These are phyloP conservation scores for Zosterops hypoxanthus DNA, from an alignment of 2,113 vertebrate species.

Conservation along the genomic window DNA sequence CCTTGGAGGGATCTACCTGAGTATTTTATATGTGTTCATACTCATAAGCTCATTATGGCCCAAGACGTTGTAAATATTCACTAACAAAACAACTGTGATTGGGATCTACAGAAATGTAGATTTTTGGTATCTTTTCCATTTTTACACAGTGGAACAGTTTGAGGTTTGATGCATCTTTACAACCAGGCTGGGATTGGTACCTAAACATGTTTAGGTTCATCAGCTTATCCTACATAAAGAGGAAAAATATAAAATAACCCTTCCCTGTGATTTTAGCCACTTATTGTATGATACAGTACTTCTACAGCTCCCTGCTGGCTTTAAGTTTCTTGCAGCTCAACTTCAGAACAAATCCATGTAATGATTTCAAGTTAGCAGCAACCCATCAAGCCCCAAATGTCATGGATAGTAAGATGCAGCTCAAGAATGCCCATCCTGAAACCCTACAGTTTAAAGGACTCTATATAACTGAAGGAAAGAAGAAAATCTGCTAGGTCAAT, in stretches of 20 bases:
- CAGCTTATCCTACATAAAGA: background rate
- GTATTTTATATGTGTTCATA: background rate
- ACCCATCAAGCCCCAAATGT: background rate
- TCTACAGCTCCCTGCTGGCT: background rate
- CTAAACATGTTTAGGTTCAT: background rate
- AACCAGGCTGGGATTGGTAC: background rate
- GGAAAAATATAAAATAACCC: background rate
- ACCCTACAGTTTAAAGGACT: background rate
- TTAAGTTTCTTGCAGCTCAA: fast-evolving
- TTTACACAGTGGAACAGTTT: background rate
- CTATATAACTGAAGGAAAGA: background rate
- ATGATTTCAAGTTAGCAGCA: background rate
- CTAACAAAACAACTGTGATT: background rate
- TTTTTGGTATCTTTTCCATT: background rate
- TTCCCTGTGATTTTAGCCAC: background rate
- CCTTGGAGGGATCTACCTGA: fast-evolving
- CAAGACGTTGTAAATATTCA: background rate
- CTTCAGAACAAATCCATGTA: background rate
- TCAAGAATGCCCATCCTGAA: background rate
- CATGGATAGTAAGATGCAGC: background rate
- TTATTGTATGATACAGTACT: background rate
- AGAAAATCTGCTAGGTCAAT: background rate
- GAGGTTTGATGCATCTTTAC: background rate
- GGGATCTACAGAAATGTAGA: background rate
- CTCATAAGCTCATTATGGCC: background rate